Evolutionary conservation across 2,113 vertebrate genomes (phyloP).

Genomic region (Martes martes): DNA sequence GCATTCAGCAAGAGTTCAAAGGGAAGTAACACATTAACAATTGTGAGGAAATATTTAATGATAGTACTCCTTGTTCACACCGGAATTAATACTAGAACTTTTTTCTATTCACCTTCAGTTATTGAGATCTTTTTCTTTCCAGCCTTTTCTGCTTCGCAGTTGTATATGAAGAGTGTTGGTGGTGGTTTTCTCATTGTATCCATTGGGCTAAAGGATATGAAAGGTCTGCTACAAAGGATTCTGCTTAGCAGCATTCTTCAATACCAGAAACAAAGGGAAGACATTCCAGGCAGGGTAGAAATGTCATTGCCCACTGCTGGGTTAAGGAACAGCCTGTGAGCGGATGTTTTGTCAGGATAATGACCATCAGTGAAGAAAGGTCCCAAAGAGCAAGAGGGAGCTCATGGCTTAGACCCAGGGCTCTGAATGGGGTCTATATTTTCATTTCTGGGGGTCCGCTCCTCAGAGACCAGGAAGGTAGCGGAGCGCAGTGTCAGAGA

Average conservation of each 20-base stretch:
- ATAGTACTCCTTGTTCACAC: neutral
- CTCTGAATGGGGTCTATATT: neutral
- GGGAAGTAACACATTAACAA: neutral
- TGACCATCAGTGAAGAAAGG: neutral
- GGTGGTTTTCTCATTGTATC: neutral
- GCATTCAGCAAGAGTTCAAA: neutral
- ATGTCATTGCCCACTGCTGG: neutral
- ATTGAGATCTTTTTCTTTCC: neutral
- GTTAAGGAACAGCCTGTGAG: accelerated
- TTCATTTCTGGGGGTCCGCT: neutral
- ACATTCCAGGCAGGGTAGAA: neutral
- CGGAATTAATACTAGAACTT: neutral
- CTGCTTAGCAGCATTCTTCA: neutral
- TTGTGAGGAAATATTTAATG: neutral
- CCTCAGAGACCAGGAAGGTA: neutral
- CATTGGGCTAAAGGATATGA: too few species aligned
- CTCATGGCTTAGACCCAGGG: too few species aligned
- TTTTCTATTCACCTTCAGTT: neutral
- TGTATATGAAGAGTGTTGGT: accelerated
- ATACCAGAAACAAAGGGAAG: neutral
- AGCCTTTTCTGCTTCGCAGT: neutral
- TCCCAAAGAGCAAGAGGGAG: accelerated
- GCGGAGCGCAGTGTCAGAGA: accelerated
- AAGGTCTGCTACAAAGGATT: neutral
- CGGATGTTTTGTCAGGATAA: neutral